These are phyloP conservation scores for Syrista parreyssii DNA, from an alignment of 2,888 invertebrate genomes.

Conservation along the genomic window DNA sequence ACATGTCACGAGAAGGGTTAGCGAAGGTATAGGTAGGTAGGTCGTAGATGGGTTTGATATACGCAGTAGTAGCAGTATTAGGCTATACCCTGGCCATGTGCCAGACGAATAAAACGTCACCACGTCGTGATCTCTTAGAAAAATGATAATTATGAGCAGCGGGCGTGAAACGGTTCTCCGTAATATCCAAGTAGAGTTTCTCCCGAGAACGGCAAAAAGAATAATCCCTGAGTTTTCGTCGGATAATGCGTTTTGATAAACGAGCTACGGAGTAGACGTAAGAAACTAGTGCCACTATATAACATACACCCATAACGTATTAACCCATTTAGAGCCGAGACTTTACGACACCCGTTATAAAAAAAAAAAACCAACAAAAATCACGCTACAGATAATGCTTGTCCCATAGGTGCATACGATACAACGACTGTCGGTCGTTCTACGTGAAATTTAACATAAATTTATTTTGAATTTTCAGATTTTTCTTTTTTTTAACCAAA, in stretches of 20 bases:
- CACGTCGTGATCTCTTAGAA: neutral
- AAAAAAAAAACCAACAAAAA: neutral
- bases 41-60: neutral
- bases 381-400: neutral
- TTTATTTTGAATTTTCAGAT: neutral
- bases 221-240: neutral
- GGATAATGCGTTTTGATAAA: neutral
- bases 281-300: neutral
- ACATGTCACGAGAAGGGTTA: neutral
- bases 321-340: neutral
- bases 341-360: neutral
- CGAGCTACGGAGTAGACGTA: neutral
- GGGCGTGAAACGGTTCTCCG: constrained; percentile 1
- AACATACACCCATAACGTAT: neutral
- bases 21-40: neutral
- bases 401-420: neutral
- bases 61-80: neutral
- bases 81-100: neutral
- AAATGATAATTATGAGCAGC: constrained; percentile 1
- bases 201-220: neutral
- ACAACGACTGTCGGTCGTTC: neutral
- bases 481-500: neutral
- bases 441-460: neutral
- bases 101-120: constrained; percentile 5
- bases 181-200: constrained; percentile 1